Evolutionary conservation across 2,797 vertebrate species (phyloP), one percentile per base, ranked within the genome.

Genomic region (Phalloptychus januarius): DNA sequence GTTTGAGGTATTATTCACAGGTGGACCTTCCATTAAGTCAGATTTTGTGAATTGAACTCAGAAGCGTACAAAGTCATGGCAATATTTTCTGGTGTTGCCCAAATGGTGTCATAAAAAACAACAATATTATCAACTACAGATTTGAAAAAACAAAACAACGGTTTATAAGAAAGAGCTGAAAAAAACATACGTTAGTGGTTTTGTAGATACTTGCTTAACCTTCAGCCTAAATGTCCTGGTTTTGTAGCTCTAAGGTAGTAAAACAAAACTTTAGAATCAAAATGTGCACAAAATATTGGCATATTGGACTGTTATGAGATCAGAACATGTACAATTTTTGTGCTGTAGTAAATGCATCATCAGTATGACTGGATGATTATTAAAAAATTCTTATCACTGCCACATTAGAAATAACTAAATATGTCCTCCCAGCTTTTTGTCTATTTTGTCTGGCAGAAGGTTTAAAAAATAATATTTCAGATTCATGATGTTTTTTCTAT

Each of bases 391-490:
- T 50, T n/a, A 5, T 31, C 11, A 50, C 70, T 71, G 28, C 20
- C 65, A 42, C 13, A 69, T 70, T 7, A 28, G 42, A 45, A 44
- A 70, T 5, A 70, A 45, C 28, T 70, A 28, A 13, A 15, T 13
- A 69, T 15, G 77, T 83, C 69, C 76, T 77, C 23, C 23, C 76
- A 83, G 52, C 5, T 70, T 58, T 82, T 79, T 83, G 72, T 85
- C 44, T 80, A n/a, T 75, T 79, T 84, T 83, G 76, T 81, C n/a
- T 86, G 71, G 25, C 73, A 52, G 46, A 79, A 58, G 63, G 76
- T 76, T 67, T 10, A 23, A 74, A 54, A 72, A 85, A 56, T 33
- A 76, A 81, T 85, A 52, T 89, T 90, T 85, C n/a, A 92, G 79
- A 91, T 92, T 92, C 86, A 82, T 78, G 67, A 40, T 54, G 6